Evolutionary conservation across 2,888 invertebrate genomes (phyloP).

Genomic region (Vanessa cardui): DNA sequence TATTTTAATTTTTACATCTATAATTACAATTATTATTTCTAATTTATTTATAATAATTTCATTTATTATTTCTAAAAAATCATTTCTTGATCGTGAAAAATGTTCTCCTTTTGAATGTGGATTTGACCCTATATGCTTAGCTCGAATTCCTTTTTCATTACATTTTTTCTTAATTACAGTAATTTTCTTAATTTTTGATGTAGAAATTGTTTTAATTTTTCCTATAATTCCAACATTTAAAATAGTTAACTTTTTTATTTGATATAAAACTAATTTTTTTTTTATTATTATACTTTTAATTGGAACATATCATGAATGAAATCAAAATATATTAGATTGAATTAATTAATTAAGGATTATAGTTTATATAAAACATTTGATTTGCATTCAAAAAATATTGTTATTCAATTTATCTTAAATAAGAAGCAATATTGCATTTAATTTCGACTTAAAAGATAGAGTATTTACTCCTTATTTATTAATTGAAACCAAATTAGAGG

Average conservation of each 20-base stretch:
- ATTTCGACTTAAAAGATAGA: no score
- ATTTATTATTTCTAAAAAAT: slow-evolving; percentile 81
- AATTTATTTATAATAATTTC: slow-evolving; percentile 77
- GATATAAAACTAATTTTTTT: slow-evolving; percentile 58
- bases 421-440: no score
- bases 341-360: slow-evolving; percentile 44
- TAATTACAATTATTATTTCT: slow-evolving; percentile 56
- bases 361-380: no score
- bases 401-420: no score
- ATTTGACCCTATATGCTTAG: slow-evolving; percentile 66
- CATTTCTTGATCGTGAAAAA: slow-evolving; percentile 83
- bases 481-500: no score
- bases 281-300: slow-evolving; percentile 81
- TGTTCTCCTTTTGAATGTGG: slow-evolving; percentile 83
- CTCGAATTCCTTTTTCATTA: slow-evolving; percentile 67
- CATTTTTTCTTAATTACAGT: slow-evolving; percentile 84
- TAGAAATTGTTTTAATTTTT: slow-evolving; percentile 86
- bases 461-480: no score
- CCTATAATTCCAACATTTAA: slow-evolving; percentile 77
- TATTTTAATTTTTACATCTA: slow-evolving; percentile 61
- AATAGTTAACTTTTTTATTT: slow-evolving; percentile 52
- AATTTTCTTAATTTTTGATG: slow-evolving; percentile 89
- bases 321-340: slow-evolving; percentile 70
- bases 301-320: slow-evolving; percentile 69
- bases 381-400: no score